A percentile compares a stretch with the other conserved stretches of the same genome.
These are phyloP conservation scores for Pitangus sulphuratus DNA, from an alignment of 2,797 vertebrate species.

Conservation along the genomic window DNA sequence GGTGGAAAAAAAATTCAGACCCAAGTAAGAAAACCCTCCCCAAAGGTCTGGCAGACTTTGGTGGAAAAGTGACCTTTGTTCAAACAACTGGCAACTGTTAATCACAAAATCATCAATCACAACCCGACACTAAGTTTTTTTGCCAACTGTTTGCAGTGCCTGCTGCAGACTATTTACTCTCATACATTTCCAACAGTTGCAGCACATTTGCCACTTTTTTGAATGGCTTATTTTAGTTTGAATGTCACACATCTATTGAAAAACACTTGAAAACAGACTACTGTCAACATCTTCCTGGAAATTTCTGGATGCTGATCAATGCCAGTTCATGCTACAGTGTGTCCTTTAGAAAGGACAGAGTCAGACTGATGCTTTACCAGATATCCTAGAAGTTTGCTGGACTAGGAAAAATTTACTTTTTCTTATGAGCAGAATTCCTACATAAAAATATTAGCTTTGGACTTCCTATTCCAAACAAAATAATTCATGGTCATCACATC, in stretches of 20 bases:
- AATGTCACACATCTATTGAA: background rate
- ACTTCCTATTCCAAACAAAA: background rate
- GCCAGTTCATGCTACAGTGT: background rate
- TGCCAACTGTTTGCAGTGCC: conserved; percentile 5
- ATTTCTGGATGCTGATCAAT: background rate
- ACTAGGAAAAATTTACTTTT: background rate
- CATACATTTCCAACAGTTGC: background rate
- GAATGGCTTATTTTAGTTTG: background rate
- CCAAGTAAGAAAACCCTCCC: background rate
- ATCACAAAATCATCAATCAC: background rate
- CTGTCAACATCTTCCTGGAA: background rate
- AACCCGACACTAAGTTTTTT: background rate
- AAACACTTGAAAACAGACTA: background rate
- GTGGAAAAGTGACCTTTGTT: background rate
- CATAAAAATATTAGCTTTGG: background rate
- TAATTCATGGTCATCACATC: background rate
- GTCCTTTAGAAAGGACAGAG: background rate
- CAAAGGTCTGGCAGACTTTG: background rate
- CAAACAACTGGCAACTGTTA: background rate
- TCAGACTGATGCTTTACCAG: background rate
- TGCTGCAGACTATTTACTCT: background rate
- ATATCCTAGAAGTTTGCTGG: background rate
- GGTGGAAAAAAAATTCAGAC: background rate
- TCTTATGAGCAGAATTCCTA: background rate
- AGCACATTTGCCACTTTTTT: background rate